Base-by-base conservation (phyloP, 1,140 invertebrate genomes). In the Nephotettix cincticeps region DNA sequence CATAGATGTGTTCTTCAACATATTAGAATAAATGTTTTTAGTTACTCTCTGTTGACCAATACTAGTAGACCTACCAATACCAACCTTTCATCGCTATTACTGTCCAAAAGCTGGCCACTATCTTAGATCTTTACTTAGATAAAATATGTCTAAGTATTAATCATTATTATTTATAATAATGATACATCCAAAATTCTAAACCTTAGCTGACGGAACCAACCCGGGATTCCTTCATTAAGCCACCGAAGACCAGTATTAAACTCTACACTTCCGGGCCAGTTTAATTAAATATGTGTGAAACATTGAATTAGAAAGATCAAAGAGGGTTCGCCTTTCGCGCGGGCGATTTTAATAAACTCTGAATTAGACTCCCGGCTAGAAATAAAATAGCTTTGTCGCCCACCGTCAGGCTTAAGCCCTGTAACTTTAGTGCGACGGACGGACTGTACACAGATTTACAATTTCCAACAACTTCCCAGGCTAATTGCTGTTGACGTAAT, bases 251-350 rank as follows among this genome's bases (percentile, higher is more conserved):
- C 36, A 40, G 17, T 9, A 40, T 40, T 6, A 40, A 40, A 9
- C 17, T 40, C 17, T 6, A 17, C 19, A 54, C 47, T 54, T 54
- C 47, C 19, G 47, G 9, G 17, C 6, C 36, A 6, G 47, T 21
- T 54, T 54, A 19, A 19, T 54, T 54, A 54, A 54, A 54, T 54
- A 54, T 54, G 47, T 54, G 47, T 54, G 47, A 54, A 54, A 54
- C 47, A 54, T 54, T 54, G 13, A 6, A 54, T 54, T 54, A 54
- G 21, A 43, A 54, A 54, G 47, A 54, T 54, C 47, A 54, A 54
- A 54, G 47, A 21, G 47, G 23, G 47, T 4, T 21, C 4, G 6
- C 47, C 47, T 54, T 54, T n/a, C 47, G 19, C 47, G 47, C 47
- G 6, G 23, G 47, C 23, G 47, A 54, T 54, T 54, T 54, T 54